These are phyloP conservation scores for Caenorhabditis latens DNA, from an alignment of 1,140 invertebrate genomes.

Conservation along the genomic window DNA sequence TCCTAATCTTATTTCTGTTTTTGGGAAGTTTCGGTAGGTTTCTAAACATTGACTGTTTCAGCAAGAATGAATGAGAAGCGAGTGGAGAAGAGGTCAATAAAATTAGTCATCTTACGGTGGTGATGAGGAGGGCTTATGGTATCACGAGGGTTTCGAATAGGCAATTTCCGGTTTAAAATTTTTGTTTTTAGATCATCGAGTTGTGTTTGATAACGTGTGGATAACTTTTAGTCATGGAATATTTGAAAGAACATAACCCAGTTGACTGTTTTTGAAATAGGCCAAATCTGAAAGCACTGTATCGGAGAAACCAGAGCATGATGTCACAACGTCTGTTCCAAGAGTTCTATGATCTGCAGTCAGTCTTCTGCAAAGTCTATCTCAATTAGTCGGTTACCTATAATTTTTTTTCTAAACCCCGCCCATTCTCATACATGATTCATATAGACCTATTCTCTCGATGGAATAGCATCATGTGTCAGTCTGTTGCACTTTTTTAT, in stretches of 20 bases:
- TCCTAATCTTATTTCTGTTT: not conserved
- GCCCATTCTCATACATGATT: not conserved
- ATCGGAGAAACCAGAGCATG: too few relatives aligned
- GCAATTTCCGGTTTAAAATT: not conserved
- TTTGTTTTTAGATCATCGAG: too few relatives aligned
- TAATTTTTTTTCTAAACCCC: not conserved
- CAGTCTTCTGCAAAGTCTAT: too few relatives aligned
- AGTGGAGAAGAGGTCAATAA: not conserved
- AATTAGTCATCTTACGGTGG: not conserved
- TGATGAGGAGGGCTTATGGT: not conserved
- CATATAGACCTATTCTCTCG: not conserved
- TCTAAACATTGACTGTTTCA: not conserved
- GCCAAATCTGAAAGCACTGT: too few relatives aligned
- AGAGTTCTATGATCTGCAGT: too few relatives aligned
- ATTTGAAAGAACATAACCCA: too few relatives aligned
- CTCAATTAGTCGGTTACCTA: not conserved
- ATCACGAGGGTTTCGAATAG: not conserved
- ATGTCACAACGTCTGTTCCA: too few relatives aligned
- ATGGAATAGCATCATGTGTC: not conserved
- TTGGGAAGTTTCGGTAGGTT: slow-evolving; percentile 12
- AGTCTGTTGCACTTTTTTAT: too few relatives aligned
- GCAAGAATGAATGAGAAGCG: not conserved
- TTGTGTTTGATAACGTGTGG: too few relatives aligned
- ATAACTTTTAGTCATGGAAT: too few relatives aligned
- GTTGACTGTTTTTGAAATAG: too few relatives aligned